Evolutionary conservation across 2,797 vertebrate genomes (phyloP), one percentile per base, ranked within the genome.

Genomic region (Acanthurus tractus): DNA sequence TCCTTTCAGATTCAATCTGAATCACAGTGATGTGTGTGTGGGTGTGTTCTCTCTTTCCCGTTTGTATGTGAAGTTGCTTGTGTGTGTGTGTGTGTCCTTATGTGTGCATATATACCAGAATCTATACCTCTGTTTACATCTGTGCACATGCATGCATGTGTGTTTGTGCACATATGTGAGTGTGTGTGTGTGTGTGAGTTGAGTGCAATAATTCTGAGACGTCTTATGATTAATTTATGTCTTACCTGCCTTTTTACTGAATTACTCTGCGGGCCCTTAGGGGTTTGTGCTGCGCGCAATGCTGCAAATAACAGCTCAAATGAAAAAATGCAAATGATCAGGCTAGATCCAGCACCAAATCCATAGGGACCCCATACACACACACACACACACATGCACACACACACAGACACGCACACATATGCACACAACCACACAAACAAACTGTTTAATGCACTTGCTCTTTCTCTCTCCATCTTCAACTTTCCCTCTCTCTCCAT

Each of bases 301-400:
- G 91, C 93, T 92, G 90, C 91, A 93, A 94, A 94, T 94, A 92
- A 94, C 90, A 94, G 87, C 93, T 93, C 90, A 92, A 92, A 95
- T 93, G 91, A 94, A 92, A 94, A 94, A 93, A 94, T 94, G 93
- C 91, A 94, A 95, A 95, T 93, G 92, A 91, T 92, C 90, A 83
- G 74, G 78, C 91, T 66, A 71, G 79, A 93, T 93, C 83, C 89
- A 89, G 85, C 80, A 79, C 79, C 65, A 58, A 83, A 74, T 94
- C 93, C 91, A 81, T 85, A 72, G 92, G 92, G 93, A 93, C 81
- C 45, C 86, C 73, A 66, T 69, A 80, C 29, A 83, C 77, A 74
- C 76, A 78, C 74, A 83, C 79, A 70, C 79, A 76, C 64, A 64
- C 66, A 55, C 69, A 79, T 56, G 20, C 65, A 72, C 54, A 75